These are phyloP conservation scores for Heliconius himera DNA, from an alignment of 1,140 invertebrate species.

Conservation along the genomic window DNA sequence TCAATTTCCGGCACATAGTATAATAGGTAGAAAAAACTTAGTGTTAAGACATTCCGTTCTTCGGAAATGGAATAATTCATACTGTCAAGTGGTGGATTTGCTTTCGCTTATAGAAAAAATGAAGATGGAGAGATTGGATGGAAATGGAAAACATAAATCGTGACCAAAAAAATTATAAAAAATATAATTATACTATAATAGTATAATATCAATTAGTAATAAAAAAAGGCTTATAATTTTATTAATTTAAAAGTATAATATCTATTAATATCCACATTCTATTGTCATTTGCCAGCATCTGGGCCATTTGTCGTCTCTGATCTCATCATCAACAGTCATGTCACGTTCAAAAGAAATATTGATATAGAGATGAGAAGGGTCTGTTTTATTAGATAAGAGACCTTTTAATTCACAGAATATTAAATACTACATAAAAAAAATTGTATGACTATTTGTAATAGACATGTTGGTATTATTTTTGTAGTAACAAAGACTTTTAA, in stretches of 20 bases:
- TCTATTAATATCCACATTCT: slow-evolving; percentile 10
- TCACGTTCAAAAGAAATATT: not conserved
- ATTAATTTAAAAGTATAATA: slow-evolving; percentile 1
- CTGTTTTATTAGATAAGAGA: not conserved
- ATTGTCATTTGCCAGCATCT: slow-evolving; percentile 6
- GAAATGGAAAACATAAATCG: no score
- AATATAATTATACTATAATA: no score
- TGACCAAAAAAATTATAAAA: not conserved
- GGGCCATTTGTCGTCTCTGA: not conserved
- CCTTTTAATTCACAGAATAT: not conserved
- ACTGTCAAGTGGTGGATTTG: no score
- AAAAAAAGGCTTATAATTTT: slow-evolving; percentile 19
- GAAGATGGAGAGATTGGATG: no score
- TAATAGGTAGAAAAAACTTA: no score
- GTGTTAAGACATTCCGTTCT: no score
- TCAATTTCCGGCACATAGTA: no score
- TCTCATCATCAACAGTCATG: not conserved
- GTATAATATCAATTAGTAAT: no score
- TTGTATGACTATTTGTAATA: not conserved
- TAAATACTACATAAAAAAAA: no score
- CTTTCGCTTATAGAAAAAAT: no score
- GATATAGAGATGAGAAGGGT: not conserved
- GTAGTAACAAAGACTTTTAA: no score
- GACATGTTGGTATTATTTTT: not conserved
- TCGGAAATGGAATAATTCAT: no score